These are phyloP conservation scores for Pelobates fuscus DNA, from an alignment of 2,113 vertebrate genomes.

Conservation along the genomic window DNA sequence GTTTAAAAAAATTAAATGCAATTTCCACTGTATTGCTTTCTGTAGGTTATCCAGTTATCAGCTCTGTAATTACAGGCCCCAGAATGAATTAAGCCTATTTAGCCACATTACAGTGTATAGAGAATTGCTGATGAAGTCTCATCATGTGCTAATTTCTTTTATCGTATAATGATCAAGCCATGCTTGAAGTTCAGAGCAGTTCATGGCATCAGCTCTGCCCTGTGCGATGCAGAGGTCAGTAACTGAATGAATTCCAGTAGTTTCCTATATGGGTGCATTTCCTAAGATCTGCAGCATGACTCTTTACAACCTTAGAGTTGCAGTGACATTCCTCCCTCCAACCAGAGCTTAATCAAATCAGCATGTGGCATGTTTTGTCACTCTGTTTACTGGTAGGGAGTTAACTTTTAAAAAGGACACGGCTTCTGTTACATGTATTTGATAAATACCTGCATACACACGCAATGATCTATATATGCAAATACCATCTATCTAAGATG, in stretches of 20 bases:
- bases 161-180: neutral
- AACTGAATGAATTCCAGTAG: constrained; percentile 36
- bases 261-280: constrained; percentile 1
- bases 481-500: too few species aligned
- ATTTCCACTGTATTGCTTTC: neutral
- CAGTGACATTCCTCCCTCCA: constrained; percentile 7
- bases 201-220: neutral
- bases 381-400: constrained; percentile 1
- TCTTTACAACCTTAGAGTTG: constrained; percentile 9
- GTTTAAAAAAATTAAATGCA: too few species aligned
- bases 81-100: neutral
- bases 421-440: too few species aligned
- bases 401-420: too few species aligned
- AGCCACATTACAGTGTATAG: neutral
- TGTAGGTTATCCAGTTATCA: neutral
- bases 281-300: constrained; percentile 24
- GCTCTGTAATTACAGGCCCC: neutral
- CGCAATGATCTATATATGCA: too few species aligned
- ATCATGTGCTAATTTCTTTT: neutral
- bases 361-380: constrained; percentile 35
- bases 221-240: constrained; percentile 21
- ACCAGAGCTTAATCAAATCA: constrained; percentile 33
- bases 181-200: neutral
- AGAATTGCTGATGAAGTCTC: neutral
- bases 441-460: too few species aligned